These are phyloP conservation scores for Globicephala melas DNA, from an alignment of 2,113 vertebrate species.

Conservation along the genomic window DNA sequence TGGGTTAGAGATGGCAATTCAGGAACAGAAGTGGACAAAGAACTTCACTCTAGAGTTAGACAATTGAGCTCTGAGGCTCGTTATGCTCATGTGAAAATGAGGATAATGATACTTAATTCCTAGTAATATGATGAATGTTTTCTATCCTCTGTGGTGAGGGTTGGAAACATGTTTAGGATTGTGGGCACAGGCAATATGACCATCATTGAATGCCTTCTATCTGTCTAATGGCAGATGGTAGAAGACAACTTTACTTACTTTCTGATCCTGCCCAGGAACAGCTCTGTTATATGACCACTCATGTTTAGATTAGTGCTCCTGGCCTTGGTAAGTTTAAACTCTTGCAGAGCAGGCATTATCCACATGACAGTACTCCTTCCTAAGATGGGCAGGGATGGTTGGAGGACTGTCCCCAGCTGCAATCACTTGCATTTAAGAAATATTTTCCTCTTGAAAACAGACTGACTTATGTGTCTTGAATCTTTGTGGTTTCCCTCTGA, in stretches of 20 bases:
- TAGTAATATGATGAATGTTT: not conserved
- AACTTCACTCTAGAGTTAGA: not conserved
- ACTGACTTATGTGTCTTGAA: not conserved
- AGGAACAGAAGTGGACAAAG: not conserved
- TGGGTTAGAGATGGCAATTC: rapidly evolving
- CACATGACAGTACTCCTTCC: no score
- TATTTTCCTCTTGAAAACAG: not conserved
- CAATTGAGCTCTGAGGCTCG: not conserved
- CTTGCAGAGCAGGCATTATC: not conserved
- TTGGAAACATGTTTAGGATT: not conserved
- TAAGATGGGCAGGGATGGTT: not conserved
- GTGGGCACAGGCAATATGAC: not conserved
- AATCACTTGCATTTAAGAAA: not conserved
- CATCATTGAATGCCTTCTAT: not conserved
- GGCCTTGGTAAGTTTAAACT: not conserved
- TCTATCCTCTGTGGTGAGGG: not conserved
- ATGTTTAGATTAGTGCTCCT: not conserved
- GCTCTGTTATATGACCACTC: not conserved
- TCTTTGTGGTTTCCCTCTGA: not conserved
- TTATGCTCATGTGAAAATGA: not conserved
- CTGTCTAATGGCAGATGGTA: not conserved
- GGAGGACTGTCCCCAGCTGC: not conserved
- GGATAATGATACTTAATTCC: not conserved
- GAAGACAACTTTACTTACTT: not conserved
- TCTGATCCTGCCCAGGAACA: not conserved